phyloP scores from a whole-genome alignment of 2,888 invertebrate species.

The Ennomos erosarius region DNA sequence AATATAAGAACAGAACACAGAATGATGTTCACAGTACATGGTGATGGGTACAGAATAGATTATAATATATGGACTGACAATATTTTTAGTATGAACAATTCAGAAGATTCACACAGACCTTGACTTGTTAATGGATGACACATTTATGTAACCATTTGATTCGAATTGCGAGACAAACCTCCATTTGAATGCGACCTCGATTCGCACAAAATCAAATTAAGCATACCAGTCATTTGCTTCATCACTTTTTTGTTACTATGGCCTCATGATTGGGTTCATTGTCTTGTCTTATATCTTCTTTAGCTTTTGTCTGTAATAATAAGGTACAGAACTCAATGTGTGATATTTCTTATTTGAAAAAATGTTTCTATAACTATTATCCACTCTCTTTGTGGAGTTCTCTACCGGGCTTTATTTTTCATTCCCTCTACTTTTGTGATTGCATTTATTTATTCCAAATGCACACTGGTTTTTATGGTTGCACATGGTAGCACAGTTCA shows the following conservation, averaged over 20 bases:
- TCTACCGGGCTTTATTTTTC: too few relatives aligned
- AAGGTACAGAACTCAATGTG: neutral
- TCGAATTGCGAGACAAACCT: constrained; percentile 21
- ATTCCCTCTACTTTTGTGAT: too few relatives aligned
- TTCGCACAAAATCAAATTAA: constrained; percentile 32
- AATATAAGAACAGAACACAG: too few relatives aligned
- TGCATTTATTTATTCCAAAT: too few relatives aligned
- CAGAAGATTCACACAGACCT: constrained; percentile 14
- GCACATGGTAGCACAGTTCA: too few relatives aligned
- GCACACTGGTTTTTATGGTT: too few relatives aligned
- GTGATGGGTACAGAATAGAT: too few relatives aligned
- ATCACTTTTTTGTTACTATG: constrained; percentile 39
- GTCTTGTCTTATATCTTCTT: constrained; percentile 49
- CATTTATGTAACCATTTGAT: constrained; percentile 19
- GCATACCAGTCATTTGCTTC: constrained; percentile 20
- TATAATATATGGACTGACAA: too few relatives aligned
- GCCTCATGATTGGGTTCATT: constrained; percentile 51
- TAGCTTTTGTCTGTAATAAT: constrained; percentile 25
- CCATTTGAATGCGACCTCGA: constrained; percentile 30
- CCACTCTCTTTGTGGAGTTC: too few relatives aligned
- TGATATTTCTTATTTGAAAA: neutral
- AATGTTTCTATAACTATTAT: neutral
- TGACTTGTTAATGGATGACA: constrained; percentile 23
- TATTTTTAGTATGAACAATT: neutral
- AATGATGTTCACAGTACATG: too few relatives aligned